Conservation (phyloP, 2,113 vertebrate species). For the human region GRCh38 chr7:106571501-106572000, state of each 20-base stretch:
- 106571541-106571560: background rate
- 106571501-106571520: background rate
- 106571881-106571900: background rate
- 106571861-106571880: background rate
- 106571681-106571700: background rate
- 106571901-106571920: background rate
- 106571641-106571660: background rate
- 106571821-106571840: background rate
- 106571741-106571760: background rate
- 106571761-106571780: background rate
- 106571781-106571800: background rate
- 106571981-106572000: background rate
- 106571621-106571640: background rate
- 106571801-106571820: background rate
- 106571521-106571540: background rate
- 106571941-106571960: background rate
- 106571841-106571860: background rate
- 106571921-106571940: background rate
- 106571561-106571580: background rate
- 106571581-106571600: rapidly evolving
- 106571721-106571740: background rate
- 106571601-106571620: background rate
- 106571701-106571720: background rate
- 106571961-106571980: background rate
- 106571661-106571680: background rate